phyloP scores from a whole-genome alignment of 2,797 vertebrate genomes.

The Spinus pinus region DNA sequence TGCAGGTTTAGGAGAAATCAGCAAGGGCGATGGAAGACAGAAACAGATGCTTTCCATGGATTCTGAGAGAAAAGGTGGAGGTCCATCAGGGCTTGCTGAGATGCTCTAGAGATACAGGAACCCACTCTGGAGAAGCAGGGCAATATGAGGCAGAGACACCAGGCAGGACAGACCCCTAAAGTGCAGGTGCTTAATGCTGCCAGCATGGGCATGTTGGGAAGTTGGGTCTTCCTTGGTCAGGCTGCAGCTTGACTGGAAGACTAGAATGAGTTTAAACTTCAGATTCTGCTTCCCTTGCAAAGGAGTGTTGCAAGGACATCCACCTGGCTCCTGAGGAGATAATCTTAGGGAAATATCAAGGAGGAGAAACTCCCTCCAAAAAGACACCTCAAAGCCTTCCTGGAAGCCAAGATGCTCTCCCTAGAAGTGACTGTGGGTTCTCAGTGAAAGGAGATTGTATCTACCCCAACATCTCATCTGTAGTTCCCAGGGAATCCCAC shows the following conservation, averaged over 20 bases:
- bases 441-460: background rate
- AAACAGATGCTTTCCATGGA: background rate
- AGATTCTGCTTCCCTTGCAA: conserved; percentile 18
- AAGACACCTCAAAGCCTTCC: background rate
- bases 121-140: background rate
- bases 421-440: background rate
- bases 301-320: background rate
- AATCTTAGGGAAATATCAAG: background rate
- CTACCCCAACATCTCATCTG: background rate
- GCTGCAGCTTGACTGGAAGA: conserved; percentile 59
- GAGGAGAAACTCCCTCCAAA: background rate
- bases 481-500: background rate
- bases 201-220: background rate
- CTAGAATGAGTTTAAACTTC: conserved; percentile 23
- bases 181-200: conserved; percentile 65
- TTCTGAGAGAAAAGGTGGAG: background rate
- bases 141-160: background rate
- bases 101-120: background rate
- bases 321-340: background rate
- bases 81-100: background rate
- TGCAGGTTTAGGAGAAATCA: background rate
- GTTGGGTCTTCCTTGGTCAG: conserved; percentile 47
- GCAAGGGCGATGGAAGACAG: conserved; percentile 1
- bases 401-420: background rate
- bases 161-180: conserved; percentile 50